Conservation (phyloP, 2,797 vertebrate genomes). For the Heterohyrax brucei region DNA sequence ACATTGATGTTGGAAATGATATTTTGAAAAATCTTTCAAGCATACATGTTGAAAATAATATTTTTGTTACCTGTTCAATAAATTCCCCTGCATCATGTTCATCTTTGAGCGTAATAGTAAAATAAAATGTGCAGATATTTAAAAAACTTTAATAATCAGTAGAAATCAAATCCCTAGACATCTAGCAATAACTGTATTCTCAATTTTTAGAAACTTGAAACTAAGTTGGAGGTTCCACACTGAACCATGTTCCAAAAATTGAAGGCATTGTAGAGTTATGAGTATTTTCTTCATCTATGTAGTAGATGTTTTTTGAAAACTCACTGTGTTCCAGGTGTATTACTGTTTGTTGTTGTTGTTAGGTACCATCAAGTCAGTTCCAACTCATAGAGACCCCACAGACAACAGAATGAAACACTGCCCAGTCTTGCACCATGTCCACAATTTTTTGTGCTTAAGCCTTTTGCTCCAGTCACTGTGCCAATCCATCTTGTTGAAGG, state of each 20-base stretch:
- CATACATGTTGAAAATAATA: conserved; percentile 7
- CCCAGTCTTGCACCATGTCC: too few relatives aligned
- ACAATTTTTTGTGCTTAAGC: too few relatives aligned
- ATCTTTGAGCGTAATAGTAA: conserved; percentile 22
- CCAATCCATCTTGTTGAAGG: too few relatives aligned
- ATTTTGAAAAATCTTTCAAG: not conserved
- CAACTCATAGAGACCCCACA: too few relatives aligned
- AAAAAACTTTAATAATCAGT: conserved; percentile 10
- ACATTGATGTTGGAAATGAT: not conserved
- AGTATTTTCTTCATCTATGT: conserved; percentile 31
- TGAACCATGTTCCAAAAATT: not conserved
- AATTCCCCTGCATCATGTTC: conserved; percentile 13
- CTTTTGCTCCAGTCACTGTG: too few relatives aligned
- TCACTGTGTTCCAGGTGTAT: not conserved
- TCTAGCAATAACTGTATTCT: not conserved
- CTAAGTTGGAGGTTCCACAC: conserved; percentile 18
- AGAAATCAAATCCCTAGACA: not conserved
- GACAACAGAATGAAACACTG: too few relatives aligned
- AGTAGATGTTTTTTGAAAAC: not conserved
- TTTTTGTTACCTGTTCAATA: conserved; percentile 2
- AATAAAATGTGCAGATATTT: conserved; percentile 46
- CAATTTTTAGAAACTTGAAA: not conserved
- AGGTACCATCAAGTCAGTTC: too few relatives aligned
- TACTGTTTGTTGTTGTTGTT: not conserved
- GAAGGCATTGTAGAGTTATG: not conserved